These are phyloP conservation scores for Anagyrus pseudococci DNA, from an alignment of 2,888 invertebrate genomes.

Conservation along the genomic window DNA sequence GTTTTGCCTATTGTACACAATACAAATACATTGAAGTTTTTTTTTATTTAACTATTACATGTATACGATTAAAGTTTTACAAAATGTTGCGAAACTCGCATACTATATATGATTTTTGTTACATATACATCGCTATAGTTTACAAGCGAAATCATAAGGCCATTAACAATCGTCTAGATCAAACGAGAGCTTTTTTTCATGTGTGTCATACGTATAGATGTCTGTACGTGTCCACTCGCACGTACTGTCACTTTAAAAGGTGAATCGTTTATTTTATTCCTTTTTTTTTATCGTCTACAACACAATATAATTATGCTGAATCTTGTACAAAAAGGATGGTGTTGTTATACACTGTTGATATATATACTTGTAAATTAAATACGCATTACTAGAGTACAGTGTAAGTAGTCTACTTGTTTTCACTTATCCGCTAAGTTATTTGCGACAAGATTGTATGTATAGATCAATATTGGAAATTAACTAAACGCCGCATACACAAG, in stretches of 20 bases:
- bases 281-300: too few species aligned
- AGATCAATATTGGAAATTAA: too few species aligned
- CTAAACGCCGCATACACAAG: too few species aligned
- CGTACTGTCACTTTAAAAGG: constrained; percentile 14
- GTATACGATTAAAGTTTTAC: constrained; percentile 35
- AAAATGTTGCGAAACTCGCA: constrained; percentile 35
- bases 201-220: constrained; percentile 16
- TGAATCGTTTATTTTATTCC: not conserved
- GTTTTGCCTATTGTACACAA: constrained; percentile 38
- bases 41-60: constrained; percentile 24
- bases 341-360: too few species aligned
- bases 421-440: too few species aligned
- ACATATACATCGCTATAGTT: constrained; percentile 30
- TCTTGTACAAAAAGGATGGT: too few species aligned
- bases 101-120: constrained; percentile 25
- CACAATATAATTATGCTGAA: too few species aligned
- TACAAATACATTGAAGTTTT: constrained; percentile 34
- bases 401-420: too few species aligned
- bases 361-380: too few species aligned
- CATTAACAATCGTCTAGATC: constrained; percentile 27
- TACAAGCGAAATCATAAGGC: constrained; percentile 36
- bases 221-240: constrained; percentile 26
- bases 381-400: too few species aligned
- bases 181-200: constrained; percentile 15
- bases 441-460: too few species aligned